Conservation (phyloP, 2,888 invertebrate species). For the Mycalesis mineus region DNA sequence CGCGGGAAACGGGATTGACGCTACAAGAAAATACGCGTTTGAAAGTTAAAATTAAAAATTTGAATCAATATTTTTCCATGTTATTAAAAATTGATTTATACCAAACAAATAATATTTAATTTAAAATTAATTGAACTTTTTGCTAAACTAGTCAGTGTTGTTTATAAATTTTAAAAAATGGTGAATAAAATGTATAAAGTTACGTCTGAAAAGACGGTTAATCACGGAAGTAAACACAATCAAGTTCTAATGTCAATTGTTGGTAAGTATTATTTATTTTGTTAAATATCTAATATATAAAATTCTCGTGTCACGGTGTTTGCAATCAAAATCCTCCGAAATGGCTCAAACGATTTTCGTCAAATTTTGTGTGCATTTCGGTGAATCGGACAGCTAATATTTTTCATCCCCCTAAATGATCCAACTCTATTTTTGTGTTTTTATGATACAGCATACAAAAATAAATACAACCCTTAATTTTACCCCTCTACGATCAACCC, state of each 20-base stretch:
- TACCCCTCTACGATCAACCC: too few relatives aligned
- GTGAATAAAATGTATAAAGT: conserved; percentile 63
- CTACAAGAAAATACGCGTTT: not conserved
- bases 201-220: conserved; percentile 38
- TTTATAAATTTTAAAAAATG: conserved; percentile 50
- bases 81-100: not conserved
- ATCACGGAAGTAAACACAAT: conserved; percentile 59
- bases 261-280: conserved; percentile 45
- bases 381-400: too few relatives aligned
- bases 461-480: too few relatives aligned
- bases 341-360: too few relatives aligned
- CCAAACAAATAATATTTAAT: not conserved
- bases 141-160: not conserved
- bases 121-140: not conserved
- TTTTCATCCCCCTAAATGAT: too few relatives aligned
- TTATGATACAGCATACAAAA: too few relatives aligned
- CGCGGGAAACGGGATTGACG: conserved; percentile 6
- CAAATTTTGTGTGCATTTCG: too few relatives aligned
- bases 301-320: too few relatives aligned
- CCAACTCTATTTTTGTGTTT: too few relatives aligned
- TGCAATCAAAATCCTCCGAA: too few relatives aligned
- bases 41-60: not conserved
- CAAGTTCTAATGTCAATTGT: conserved; percentile 68
- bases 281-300: too few relatives aligned
- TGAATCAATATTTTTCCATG: not conserved